These are phyloP conservation scores for Acleris cristana DNA, from an alignment of 2,888 invertebrate genomes.

Conservation along the genomic window DNA sequence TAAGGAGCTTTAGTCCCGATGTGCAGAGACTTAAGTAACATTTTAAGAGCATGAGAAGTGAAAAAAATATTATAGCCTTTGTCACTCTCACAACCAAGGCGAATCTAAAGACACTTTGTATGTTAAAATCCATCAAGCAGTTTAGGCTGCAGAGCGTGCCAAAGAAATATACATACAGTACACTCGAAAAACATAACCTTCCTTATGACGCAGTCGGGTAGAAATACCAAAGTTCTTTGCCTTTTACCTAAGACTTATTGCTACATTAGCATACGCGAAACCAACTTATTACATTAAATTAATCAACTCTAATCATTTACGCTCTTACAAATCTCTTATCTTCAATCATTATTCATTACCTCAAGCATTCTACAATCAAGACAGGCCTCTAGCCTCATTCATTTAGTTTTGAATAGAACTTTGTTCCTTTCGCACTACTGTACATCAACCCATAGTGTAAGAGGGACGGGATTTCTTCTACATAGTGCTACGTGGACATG, in stretches of 20 bases:
- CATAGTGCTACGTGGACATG: not conserved
- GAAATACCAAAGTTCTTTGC: not conserved
- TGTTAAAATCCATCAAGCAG: no score
- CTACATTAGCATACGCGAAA: not conserved
- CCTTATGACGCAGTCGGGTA: no score
- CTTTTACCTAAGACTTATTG: not conserved
- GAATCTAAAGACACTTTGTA: no score
- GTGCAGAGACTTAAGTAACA: no score
- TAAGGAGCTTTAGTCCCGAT: no score
- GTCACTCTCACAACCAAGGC: no score
- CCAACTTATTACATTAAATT: not conserved
- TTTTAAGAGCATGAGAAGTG: no score
- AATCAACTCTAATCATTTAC: constrained; percentile 15
- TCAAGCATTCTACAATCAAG: constrained; percentile 5
- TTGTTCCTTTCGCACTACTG: not conserved
- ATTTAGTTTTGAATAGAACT: not conserved
- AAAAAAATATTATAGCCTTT: no score
- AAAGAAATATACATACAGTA: no score
- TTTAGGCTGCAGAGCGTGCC: no score
- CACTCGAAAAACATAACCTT: no score
- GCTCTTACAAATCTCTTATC: constrained; percentile 53
- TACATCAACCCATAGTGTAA: not conserved
- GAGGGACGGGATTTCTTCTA: not conserved
- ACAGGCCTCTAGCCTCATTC: constrained; percentile 2
- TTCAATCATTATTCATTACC: constrained; percentile 11